Conservation (phyloP, 1,140 invertebrate genomes). For the Dreissena polymorpha region DNA sequence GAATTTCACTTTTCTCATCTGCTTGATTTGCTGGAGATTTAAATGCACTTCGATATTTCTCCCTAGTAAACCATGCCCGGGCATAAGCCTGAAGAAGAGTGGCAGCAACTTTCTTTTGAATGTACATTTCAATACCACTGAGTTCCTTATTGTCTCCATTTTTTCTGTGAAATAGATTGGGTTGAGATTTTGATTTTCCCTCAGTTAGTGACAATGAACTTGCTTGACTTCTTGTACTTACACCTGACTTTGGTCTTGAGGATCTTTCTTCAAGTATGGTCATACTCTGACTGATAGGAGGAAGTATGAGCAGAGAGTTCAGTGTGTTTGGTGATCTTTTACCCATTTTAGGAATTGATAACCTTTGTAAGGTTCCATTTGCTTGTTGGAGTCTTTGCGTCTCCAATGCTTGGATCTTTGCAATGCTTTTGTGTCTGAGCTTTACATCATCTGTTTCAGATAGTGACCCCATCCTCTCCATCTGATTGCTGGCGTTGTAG, state of each 20-base stretch:
- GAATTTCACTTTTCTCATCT: no score
- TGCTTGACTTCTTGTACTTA: neutral
- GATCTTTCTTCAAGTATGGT: neutral
- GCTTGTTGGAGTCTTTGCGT: constrained; percentile 15
- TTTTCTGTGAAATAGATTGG: constrained; percentile 5
- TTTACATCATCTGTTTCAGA: constrained; percentile 52
- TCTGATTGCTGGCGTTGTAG: constrained; percentile 5
- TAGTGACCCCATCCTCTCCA: constrained; percentile 45
- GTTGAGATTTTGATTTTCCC: constrained; percentile 38
- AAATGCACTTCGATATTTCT: neutral
- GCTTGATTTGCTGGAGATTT: no score
- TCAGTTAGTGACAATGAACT: neutral
- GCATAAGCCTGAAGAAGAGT: constrained; percentile 32
- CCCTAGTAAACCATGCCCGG: constrained; percentile 25
- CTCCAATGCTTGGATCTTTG: constrained; percentile 44
- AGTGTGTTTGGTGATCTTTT: neutral
- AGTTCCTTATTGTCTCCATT: neutral
- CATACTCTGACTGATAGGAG: constrained; percentile 11
- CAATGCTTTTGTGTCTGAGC: constrained; percentile 46
- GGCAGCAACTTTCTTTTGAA: constrained; percentile 29
- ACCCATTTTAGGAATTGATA: neutral
- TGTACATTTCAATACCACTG: constrained; percentile 34
- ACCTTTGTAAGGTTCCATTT: neutral
- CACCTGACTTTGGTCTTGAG: constrained; percentile 22
- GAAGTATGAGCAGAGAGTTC: constrained; percentile 19